Conservation (phyloP, 2,113 vertebrate genomes). For the Rhegmatorhina hoffmannsi region DNA sequence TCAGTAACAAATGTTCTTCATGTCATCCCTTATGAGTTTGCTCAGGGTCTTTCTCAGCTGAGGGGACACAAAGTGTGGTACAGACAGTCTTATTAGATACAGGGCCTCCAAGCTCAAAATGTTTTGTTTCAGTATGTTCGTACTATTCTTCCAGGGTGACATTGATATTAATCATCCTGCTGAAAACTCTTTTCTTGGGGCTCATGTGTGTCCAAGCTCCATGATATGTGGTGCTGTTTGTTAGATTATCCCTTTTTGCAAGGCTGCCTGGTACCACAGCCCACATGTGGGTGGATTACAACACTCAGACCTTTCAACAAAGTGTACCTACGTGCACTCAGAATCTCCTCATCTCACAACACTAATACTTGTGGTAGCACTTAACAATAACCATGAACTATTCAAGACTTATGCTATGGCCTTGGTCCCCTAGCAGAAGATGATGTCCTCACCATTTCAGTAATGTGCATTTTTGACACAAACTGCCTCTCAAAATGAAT, state of each 20-base stretch:
- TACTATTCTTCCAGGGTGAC: background rate
- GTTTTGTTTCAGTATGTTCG: background rate
- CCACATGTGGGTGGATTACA: rapidly evolving
- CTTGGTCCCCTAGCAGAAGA: background rate
- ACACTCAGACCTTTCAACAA: background rate
- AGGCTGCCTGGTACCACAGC: background rate
- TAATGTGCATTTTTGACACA: background rate
- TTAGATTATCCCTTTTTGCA: background rate
- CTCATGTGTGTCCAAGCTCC: background rate
- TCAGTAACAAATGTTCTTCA: background rate
- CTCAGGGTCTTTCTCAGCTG: background rate
- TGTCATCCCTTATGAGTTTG: background rate
- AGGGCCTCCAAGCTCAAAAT: background rate
- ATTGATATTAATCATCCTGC: background rate
- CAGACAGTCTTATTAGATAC: background rate
- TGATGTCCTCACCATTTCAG: background rate
- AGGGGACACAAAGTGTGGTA: background rate
- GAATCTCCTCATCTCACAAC: background rate
- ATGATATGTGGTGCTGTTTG: background rate
- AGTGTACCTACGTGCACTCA: background rate
- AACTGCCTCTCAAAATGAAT: background rate
- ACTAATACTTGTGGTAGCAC: background rate
- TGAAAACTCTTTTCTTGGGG: background rate
- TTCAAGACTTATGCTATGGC: background rate
- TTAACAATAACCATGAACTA: background rate